Conservation (phyloP, 2,888 invertebrate species). For the Ectemnius continuus region DNA sequence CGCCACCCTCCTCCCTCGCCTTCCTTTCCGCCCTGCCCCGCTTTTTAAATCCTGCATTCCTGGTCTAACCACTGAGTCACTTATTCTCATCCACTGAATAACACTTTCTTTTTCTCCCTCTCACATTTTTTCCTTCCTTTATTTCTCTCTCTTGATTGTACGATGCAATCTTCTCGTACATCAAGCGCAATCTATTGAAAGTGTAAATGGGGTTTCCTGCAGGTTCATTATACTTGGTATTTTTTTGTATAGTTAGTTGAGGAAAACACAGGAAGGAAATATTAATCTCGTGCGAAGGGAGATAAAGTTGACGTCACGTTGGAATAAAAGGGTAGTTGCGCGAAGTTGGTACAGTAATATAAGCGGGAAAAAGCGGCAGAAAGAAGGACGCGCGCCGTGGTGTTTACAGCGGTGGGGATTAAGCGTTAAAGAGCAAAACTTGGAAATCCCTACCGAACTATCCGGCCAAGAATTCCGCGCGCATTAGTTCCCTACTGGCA, state of each 20-base stretch:
- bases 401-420: slow-evolving; percentile 1
- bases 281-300: too few species aligned
- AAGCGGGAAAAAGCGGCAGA: not conserved
- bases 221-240: too few species aligned
- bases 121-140: not conserved
- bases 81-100: not conserved
- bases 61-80: not conserved
- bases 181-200: slow-evolving; percentile 8
- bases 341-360: not conserved
- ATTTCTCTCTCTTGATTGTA: too few species aligned
- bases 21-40: slow-evolving; percentile 24
- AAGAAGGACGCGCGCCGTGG: not conserved
- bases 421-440: slow-evolving; percentile 2
- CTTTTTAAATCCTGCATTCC: slow-evolving; percentile 19
- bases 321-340: too few species aligned
- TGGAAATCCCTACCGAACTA: not conserved
- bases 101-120: not conserved
- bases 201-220: not conserved
- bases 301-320: too few species aligned
- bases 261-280: too few species aligned
- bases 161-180: too few species aligned
- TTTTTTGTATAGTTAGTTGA: too few species aligned
- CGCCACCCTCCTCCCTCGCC: slow-evolving; percentile 1
- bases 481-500: not conserved
- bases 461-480: not conserved